Base-by-base conservation (phyloP, 2,113 vertebrate genomes). In the Spea bombifrons region DNA sequence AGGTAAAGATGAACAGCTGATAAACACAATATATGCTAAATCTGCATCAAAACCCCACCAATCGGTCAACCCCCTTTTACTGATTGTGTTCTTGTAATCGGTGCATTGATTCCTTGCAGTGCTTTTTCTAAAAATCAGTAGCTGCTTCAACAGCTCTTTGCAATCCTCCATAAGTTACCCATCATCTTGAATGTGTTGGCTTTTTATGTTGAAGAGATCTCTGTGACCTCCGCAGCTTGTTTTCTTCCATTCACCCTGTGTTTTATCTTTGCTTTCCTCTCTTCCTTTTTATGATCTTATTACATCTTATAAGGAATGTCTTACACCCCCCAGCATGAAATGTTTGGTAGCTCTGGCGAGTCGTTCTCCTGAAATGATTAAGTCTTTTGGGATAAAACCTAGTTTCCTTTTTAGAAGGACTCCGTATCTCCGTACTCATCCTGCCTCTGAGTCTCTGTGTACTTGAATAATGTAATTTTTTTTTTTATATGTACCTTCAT, bases 1-100 rank as follows among this genome's bases (percentile, higher is more conserved):
- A 98, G 84, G 94, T 93, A 89, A 96, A 98, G 96, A 95, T 98
- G 93, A 98, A 90, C 90, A 73, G 85, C 87, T 84, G 82, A 85
- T 88, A 86, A 85, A 83, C 84, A 49, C 65, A 80, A 66, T 68
- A 84, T 90, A 87, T 91, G 87, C 89, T 86, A 82, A 87, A 75
- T 77, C 85, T 74, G 81, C 86, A 17, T 84, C 84, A 65, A 9
- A 81, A 78, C 82, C 67, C 53, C 47, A 61, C 81, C 82, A 74
- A 82, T 83, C 69, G 15, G 67, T 63, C 79, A 85, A 75, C 64
- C 71, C 72, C 59, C 15, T 76, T 67, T 75, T 82, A 81, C 66
- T 78, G 63, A 74, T 61, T 78, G 83, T 81, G 76, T 84, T 75
- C 74, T 55, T 17, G 9, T 73, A 43, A 52, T 50, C 66, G 75